Base-by-base conservation (phyloP, 2,888 invertebrate species). In the Beris chalybata region DNA sequence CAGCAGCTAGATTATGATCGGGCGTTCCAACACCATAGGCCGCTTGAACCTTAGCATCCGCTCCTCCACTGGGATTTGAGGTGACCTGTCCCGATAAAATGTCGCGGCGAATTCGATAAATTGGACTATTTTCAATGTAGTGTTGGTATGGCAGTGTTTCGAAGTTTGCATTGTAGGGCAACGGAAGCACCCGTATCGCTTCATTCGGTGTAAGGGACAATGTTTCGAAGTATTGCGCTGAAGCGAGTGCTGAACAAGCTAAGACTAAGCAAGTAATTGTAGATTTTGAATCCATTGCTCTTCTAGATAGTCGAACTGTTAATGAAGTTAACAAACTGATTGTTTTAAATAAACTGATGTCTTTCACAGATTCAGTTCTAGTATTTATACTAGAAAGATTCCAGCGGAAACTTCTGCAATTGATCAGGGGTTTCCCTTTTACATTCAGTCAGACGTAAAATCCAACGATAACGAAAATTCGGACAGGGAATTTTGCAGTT, bases 41-140 rank as follows among this genome's bases (percentile, higher is more conserved):
- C 15, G 70, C 72, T 12, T 71, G 64, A 4, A 71, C 66, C 48
- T 65, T 67, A 2, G 70, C 73, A 5, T 73, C 70, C n/a, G 70
- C 64, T n/a, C 73, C 75, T 38, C 73, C 72, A 48, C 71, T 72
- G 0, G 74, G 73, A 58, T 74, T 74, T 9, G 68, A 68, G 53
- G 75, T 54, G 50, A 72, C 70, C 31, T 55, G 67, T 13, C 73
- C 70, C 4, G 43, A 32, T 12, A 58, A 12, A 15, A 45, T n/a
- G 22, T 13, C 45, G 4, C 58, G 58, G 11, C 55, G 55, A 47
- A 47, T 47, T 12, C 58, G 22, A 38, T 38, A 38, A 22, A 22
- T 2, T 3, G 9, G 5, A 12, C 13, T 44, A 4, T 9, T 13
- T 56, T 12, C 38, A 38, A 15, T 9, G 13, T 29, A 15, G 4